These are phyloP conservation scores for Hylyphantes graminicola DNA, from an alignment of 1,140 invertebrate genomes.

Conservation along the genomic window DNA sequence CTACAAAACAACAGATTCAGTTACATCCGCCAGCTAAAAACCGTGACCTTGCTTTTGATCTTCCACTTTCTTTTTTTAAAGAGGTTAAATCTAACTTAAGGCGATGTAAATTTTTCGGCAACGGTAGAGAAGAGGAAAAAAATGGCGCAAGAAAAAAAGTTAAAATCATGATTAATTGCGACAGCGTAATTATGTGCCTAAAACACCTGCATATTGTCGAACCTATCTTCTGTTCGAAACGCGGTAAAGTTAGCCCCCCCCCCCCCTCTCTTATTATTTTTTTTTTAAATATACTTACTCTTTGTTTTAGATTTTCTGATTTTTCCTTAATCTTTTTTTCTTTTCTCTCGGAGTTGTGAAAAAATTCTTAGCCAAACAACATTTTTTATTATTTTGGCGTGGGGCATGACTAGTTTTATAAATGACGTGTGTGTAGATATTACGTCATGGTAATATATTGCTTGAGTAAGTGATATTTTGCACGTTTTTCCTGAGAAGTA, in stretches of 20 bases:
- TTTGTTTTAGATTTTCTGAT: not conserved
- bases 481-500: no score
- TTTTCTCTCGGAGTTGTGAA: conserved; percentile 15
- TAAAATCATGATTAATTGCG: conserved; percentile 55
- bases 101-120: conserved; percentile 57
- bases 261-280: not conserved
- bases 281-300: no score
- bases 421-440: no score
- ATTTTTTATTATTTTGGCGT: conserved; percentile 15
- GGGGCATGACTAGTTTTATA: conserved; percentile 37
- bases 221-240: conserved; percentile 38
- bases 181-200: conserved; percentile 56
- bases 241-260: not conserved
- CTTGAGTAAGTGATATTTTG: no score
- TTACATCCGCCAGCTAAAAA: not conserved
- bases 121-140: not conserved
- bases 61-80: conserved; percentile 13
- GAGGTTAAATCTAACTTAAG: conserved; percentile 49
- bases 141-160: conserved; percentile 11
- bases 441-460: no score
- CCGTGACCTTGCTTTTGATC: conserved; percentile 15
- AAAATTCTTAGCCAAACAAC: conserved; percentile 30
- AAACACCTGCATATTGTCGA: conserved; percentile 51
- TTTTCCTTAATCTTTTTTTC: conserved; percentile 31
- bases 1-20: no score